Conservation (phyloP, 2,888 invertebrate genomes). For the Xestia xanthographa region DNA sequence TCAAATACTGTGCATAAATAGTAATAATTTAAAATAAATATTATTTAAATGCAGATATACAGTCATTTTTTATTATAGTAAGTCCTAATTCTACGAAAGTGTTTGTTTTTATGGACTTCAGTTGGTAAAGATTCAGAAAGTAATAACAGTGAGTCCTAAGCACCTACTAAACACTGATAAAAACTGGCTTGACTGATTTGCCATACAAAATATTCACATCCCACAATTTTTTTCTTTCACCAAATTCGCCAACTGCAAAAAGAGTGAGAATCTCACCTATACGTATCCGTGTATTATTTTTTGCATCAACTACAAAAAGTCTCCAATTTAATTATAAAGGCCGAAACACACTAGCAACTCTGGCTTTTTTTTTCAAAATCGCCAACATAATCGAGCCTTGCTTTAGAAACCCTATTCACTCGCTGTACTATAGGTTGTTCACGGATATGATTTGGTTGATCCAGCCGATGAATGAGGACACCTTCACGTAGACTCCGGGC, state of each 20-base stretch:
- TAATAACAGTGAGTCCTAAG: neutral
- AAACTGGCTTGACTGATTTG: constrained; percentile 1
- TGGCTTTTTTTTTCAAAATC: neutral
- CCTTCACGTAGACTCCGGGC: constrained; percentile 99
- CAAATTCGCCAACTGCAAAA: neutral
- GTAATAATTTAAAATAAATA: constrained; percentile 54
- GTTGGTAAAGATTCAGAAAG: neutral
- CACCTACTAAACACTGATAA: neutral
- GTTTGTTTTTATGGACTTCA: neutral
- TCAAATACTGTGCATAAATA: constrained; percentile 47
- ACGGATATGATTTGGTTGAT: constrained; percentile 99
- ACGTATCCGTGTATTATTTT: neutral
- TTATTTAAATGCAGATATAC: constrained; percentile 64
- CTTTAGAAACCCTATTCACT: constrained; percentile 32
- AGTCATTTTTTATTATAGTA: constrained; percentile 62
- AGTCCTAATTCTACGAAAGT: constrained; percentile 32
- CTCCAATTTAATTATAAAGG: neutral
- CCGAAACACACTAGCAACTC: neutral
- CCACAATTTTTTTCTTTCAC: neutral
- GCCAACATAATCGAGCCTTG: neutral
- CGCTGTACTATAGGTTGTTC: constrained; percentile 93
- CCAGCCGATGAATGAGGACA: constrained; percentile 98
- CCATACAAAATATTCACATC: constrained; percentile 19
- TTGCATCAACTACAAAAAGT: neutral
- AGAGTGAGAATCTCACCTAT: neutral